A percentile compares a stretch with the other conserved stretches of the same genome.
Conservation (phyloP, 2,113 vertebrate genomes). For the Grus americana region DNA sequence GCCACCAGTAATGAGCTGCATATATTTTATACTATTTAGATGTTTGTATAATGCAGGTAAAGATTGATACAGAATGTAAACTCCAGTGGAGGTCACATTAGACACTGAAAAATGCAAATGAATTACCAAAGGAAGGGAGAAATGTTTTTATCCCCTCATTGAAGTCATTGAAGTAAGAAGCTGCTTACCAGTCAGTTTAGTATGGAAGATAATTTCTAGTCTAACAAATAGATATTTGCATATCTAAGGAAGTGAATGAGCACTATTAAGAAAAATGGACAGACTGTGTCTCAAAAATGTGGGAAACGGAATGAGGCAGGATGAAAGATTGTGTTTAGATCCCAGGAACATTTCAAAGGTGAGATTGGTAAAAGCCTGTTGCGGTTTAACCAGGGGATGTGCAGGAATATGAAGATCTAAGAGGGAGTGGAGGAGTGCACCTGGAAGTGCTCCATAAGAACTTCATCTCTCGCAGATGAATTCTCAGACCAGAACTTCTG, state of each 20-base stretch:
- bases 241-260: conserved; percentile 7
- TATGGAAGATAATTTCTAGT: neutral
- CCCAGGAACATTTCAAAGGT: neutral
- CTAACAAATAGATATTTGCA: conserved; percentile 34
- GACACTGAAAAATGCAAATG: conserved; percentile 20
- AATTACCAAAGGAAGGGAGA: neutral
- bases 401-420: neutral
- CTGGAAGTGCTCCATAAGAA: neutral
- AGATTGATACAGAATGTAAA: neutral
- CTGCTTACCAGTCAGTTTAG: conserved; percentile 6
- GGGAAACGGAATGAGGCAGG: neutral
- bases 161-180: conserved; percentile 17
- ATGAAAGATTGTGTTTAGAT: conserved; percentile 1
- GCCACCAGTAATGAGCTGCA: neutral
- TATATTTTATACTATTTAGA: neutral
- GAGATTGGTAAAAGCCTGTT: neutral
- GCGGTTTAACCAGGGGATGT: neutral
- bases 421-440: neutral
- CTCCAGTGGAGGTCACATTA: neutral
- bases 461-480: neutral
- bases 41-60: neutral
- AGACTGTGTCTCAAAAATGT: neutral
- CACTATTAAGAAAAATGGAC: neutral
- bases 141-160: neutral
- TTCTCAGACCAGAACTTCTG: neutral